Evolutionary conservation across 2,113 vertebrate species (phyloP), one percentile per base, ranked within the genome.

Genomic region (Puma concolor): DNA sequence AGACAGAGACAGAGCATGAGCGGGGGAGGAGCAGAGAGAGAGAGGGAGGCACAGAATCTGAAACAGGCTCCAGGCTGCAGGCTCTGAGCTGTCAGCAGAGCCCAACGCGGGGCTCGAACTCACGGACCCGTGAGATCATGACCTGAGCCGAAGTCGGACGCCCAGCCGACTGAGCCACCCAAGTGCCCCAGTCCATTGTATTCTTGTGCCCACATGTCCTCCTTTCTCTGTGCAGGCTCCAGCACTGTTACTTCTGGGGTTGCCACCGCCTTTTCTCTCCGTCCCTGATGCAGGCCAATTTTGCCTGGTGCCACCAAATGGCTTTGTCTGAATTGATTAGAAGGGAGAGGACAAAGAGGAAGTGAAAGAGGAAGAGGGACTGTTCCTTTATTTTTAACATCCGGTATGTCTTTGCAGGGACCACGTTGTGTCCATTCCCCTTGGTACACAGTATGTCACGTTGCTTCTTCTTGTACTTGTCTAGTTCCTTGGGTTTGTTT

Each of bases 291-390:
- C 29, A 1, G 63, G 84, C 60, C 29, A 29, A 5, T 89, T 69
- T 66, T 16, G 7, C 44, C 38, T 33, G 1, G 11, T 48, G 41
- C 52, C 52, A 38, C 31, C 66, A n/a, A 50, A 31, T 44, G 21
- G 25, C 60, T 88, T 82, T 33, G 63, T 33, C 63, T 74, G 19
- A 77, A 66, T 3, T 79, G 69, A 95, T 36, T 66, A 38, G 38
- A 90, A 83, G 38, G 36, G 33, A 95, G 74, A 87, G 69, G 36
- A 31, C 17, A 71, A 50, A 87, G 66, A 94, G 41, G 67, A 83
- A 69, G 91, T 48, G 27, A 94, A 93, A 96, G 80, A 79, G 88
- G 38, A 91, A 92, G 79, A 54, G n/a, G 31, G 19, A 64, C 77
- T 57, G 48, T 33, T 72, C 31, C 44, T 94, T 90, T 88, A 38